Conservation (phyloP, 2,888 invertebrate genomes). For the Magallana nippona region DNA sequence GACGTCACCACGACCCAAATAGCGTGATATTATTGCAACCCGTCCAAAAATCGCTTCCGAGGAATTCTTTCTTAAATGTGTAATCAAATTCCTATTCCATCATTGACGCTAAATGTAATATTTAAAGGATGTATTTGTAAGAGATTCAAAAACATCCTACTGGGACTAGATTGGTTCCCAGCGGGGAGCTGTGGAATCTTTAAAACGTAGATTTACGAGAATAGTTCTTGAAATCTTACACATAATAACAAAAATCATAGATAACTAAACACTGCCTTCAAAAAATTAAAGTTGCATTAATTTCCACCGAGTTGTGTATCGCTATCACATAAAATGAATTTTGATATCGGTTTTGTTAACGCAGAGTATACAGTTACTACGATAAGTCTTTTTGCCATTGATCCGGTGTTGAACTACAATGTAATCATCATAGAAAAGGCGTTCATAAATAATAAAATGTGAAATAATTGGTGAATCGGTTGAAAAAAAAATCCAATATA, state of each 20-base stretch:
- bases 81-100: constrained; percentile 33
- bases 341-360: background rate
- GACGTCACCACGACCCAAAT: constrained; percentile 28
- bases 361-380: background rate
- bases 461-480: too few species aligned
- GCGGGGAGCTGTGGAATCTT: background rate
- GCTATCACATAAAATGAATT: background rate
- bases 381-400: background rate
- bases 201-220: constrained; percentile 3
- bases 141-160: constrained; percentile 16
- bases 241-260: background rate
- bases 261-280: background rate
- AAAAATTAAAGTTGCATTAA: constrained; percentile 12
- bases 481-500: too few species aligned
- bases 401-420: background rate
- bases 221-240: background rate
- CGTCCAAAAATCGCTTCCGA: background rate
- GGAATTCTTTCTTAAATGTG: constrained; percentile 11
- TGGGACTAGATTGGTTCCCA: constrained; percentile 8
- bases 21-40: background rate
- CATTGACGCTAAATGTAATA: constrained; percentile 27
- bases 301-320: background rate
- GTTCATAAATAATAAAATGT: too few species aligned
- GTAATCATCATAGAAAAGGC: too few species aligned
- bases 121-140: constrained; percentile 24